Evolutionary conservation across 1,140 invertebrate species (phyloP), one percentile per base, ranked within the genome.

Genomic region (Calliopsis andreniformis): DNA sequence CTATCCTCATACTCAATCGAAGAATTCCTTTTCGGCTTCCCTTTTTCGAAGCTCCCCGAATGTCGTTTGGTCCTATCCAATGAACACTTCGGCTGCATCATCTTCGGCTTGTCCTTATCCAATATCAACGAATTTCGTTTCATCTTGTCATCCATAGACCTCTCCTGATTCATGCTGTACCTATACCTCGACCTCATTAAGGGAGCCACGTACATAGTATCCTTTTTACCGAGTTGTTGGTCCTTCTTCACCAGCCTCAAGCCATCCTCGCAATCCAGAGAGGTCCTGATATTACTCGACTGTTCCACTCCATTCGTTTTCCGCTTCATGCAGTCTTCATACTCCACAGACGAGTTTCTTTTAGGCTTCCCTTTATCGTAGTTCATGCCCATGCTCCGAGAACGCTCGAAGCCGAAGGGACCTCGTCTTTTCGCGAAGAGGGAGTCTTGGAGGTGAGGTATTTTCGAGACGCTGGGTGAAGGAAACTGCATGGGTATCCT

Each of bases 401-500:
- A 39, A 16, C 78, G 71, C n/a, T 82, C 76, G 7, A 49, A 68
- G 30, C 25, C 71, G 55, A 68, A 76, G n/a, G 30, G 43, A 42
- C 63, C 70, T 30, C 86, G 79, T 43, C 87, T 85, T 30, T 89
- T 91, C 7, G 87, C 86, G 2, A 89, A 83, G 2, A 82, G 49
- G 2, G 89, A 86, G 32, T 91, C 89, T 53, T 88, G 89, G 0
- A 89, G 61, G 47, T 89, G 91, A 2, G 91, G 90, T 58, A 92
- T 91, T 55, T 92, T 45, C 86, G 89, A 49, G 78, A 71, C 28
- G 80, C 86, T 67, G n/a, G 87, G 87, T 0, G 85, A 79, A 2
- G 87, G 80, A n/a, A 91, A 77, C 58, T 91, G 89, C 0, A 80
- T 75, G 0, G 90, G 91, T 55, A 93, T 93, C 45, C 91, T 90